These are phyloP conservation scores for Sturnira hondurensis DNA, from an alignment of 2,113 vertebrate genomes.

Conservation along the genomic window DNA sequence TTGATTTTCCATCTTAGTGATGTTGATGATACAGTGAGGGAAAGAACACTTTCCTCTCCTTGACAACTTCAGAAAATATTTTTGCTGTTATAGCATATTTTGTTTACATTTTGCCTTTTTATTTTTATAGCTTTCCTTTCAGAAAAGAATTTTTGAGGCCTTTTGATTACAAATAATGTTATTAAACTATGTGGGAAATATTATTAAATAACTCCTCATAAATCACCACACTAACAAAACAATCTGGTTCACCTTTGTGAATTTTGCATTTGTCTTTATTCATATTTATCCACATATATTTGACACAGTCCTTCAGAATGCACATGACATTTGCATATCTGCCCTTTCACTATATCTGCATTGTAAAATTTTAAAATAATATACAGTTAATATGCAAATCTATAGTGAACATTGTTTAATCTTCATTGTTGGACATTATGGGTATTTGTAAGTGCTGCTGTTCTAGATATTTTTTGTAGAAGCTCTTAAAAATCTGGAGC, in stretches of 20 bases:
- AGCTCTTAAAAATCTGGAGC: background rate
- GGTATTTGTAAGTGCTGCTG: constrained; percentile 13
- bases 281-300: background rate
- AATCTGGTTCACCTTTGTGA: constrained; percentile 22
- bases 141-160: constrained; percentile 19
- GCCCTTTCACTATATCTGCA: background rate
- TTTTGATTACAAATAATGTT: background rate
- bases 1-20: constrained; percentile 46
- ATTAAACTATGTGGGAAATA: background rate
- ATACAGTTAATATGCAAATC: background rate
- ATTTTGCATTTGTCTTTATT: constrained; percentile 26
- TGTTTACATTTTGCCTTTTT: background rate
- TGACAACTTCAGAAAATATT: constrained; percentile 29
- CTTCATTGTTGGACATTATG: background rate
- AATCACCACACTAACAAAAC: constrained; percentile 15
- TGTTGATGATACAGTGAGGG: background rate
- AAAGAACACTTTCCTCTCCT: background rate
- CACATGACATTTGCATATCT: background rate
- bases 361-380: constrained; percentile 5
- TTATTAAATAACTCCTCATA: constrained; percentile 7
- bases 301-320: background rate
- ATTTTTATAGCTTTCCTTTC: constrained; percentile 4
- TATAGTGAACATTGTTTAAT: background rate
- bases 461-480: background rate
- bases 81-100: background rate